A percentile compares a stretch with the other conserved stretches of the same genome.
phyloP scores from a whole-genome alignment of 1,140 invertebrate species.

The Hormaphis cornu region DNA sequence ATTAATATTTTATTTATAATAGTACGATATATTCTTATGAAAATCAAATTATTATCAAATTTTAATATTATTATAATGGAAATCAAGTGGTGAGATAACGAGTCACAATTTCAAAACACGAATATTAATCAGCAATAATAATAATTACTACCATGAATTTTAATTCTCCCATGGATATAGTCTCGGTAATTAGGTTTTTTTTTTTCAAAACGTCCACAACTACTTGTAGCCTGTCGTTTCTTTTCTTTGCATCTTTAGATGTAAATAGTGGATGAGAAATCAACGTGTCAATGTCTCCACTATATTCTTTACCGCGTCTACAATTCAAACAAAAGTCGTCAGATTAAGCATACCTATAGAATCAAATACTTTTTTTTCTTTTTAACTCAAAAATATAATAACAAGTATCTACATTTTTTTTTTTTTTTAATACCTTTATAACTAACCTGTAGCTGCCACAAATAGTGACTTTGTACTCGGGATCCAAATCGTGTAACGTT shows the following conservation, averaged over 20 bases:
- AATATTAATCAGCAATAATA: neutral
- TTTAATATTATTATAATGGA: too few species aligned
- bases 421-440: neutral
- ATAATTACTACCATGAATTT: constrained; percentile 65
- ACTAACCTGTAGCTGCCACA: constrained; percentile 63
- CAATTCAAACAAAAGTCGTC: constrained; percentile 38
- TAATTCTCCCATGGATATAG: constrained; percentile 59
- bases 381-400: too few species aligned
- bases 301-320: constrained; percentile 55
- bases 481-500: constrained; percentile 46
- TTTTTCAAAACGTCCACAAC: constrained; percentile 52
- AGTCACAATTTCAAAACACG: neutral
- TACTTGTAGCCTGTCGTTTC: constrained; percentile 48
- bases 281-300: constrained; percentile 68
- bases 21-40: too few species aligned
- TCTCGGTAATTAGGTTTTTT: constrained; percentile 56
- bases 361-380: too few species aligned
- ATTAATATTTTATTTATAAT: too few species aligned
- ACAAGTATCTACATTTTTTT: too few species aligned
- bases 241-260: constrained; percentile 45
- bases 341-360: too few species aligned
- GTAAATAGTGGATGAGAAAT: constrained; percentile 57
- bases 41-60: too few species aligned
- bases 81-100: too few species aligned
- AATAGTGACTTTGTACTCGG: constrained; percentile 55